Percentiles rank a stretch among this genome's conserved stretches.
Evolutionary conservation across 2,797 vertebrate genomes (phyloP).

Genomic region (Pangasius krempfi): DNA sequence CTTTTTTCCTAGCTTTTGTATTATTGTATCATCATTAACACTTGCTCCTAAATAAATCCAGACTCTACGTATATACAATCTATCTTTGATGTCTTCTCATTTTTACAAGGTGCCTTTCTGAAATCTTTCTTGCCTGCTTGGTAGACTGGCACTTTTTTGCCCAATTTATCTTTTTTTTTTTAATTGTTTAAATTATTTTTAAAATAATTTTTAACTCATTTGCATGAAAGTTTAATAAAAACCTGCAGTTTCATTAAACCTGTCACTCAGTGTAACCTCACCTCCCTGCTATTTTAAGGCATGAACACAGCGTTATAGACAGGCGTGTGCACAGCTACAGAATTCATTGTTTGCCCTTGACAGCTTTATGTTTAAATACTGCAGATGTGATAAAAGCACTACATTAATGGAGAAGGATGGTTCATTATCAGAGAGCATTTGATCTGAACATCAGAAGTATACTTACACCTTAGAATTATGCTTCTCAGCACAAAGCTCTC

Average conservation of each 20-base stretch:
- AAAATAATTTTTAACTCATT: not conserved
- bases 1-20: not conserved
- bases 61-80: too few relatives aligned
- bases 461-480: not conserved
- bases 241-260: not conserved
- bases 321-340: not conserved
- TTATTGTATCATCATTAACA: not conserved
- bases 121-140: too few relatives aligned
- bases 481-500: not conserved
- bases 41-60: too few relatives aligned
- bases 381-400: not conserved
- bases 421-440: slow-evolving; percentile 2
- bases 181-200: not conserved
- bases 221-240: not conserved
- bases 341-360: not conserved
- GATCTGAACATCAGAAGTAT: not conserved
- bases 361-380: slow-evolving; percentile 4
- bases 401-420: not conserved
- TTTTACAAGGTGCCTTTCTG: too few relatives aligned
- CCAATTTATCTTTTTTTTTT: not conserved
- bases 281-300: not conserved
- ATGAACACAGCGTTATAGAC: not conserved
- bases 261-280: not conserved
- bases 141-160: too few relatives aligned
- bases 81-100: too few relatives aligned